A percentile compares a stretch with the other conserved stretches of the same genome.
Conservation (phyloP, 2,113 vertebrate genomes). For the Thalassarche chlororhynchos region DNA sequence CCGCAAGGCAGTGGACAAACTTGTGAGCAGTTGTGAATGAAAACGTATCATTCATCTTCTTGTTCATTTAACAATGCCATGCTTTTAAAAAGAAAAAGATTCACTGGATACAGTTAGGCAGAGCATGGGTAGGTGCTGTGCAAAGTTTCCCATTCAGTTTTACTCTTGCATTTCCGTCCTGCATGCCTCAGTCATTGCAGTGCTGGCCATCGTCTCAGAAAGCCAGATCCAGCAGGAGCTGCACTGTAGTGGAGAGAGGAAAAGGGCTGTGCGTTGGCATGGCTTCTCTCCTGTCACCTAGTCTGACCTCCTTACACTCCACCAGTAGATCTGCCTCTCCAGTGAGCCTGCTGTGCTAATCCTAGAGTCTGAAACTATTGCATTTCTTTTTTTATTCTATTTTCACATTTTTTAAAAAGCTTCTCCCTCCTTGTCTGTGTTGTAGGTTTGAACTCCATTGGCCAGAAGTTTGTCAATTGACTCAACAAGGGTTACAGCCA, state of each 20-base stretch:
- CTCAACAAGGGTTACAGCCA: not conserved
- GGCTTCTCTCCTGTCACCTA: not conserved
- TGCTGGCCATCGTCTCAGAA: not conserved
- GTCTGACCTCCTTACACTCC: not conserved
- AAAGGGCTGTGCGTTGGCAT: accelerated
- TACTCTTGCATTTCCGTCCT: not conserved
- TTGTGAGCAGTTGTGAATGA: not conserved
- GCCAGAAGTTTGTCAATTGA: not conserved
- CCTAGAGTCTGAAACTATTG: not conserved
- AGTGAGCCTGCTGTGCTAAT: not conserved
- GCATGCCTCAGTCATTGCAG: not conserved
- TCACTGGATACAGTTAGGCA: not conserved
- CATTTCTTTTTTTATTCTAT: not conserved
- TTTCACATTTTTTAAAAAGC: not conserved
- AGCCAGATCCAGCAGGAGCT: not conserved
- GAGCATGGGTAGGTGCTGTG: not conserved
- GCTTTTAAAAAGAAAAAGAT: not conserved
- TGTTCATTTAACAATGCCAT: not conserved
- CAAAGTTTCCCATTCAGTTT: not conserved
- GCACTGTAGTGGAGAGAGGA: not conserved
- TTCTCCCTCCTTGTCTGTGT: not conserved
- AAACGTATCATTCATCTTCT: not conserved
- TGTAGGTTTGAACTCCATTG: not conserved
- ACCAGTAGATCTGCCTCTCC: not conserved
- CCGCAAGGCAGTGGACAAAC: not conserved